phyloP scores from a whole-genome alignment of 2,888 invertebrate genomes.

The Platycheirus albimanus region DNA sequence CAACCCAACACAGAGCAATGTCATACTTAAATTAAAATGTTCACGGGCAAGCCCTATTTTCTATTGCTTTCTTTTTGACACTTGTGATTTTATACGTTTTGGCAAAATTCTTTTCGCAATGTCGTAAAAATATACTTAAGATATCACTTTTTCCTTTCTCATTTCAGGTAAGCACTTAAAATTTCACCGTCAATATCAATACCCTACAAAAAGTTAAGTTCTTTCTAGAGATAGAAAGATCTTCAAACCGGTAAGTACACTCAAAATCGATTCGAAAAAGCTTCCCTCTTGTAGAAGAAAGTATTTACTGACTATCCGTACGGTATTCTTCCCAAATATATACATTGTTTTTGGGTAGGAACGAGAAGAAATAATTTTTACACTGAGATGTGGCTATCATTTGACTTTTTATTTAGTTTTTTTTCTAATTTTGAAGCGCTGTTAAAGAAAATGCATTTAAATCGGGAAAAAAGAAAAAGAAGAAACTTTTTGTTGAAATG shows the following conservation, averaged over 20 bases:
- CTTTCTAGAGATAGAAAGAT: neutral
- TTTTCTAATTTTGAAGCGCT: slow-evolving; percentile 34
- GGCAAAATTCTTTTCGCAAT: slow-evolving; percentile 17
- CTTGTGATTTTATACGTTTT: slow-evolving; percentile 23
- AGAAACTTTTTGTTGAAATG: slow-evolving; percentile 23
- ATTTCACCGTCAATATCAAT: slow-evolving; percentile 50
- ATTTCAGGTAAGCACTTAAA: slow-evolving; percentile 60
- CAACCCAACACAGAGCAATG: too few species aligned
- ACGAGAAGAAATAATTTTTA: slow-evolving; percentile 21
- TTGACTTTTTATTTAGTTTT: slow-evolving; percentile 12
- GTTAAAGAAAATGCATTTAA: slow-evolving; percentile 57
- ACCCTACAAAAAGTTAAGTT: slow-evolving; percentile 15
- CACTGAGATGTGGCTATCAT: slow-evolving; percentile 11
- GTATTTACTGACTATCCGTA: slow-evolving; percentile 13
- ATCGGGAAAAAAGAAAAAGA: neutral
- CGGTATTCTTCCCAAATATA: slow-evolving; percentile 16
- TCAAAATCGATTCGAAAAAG: slow-evolving; percentile 58
- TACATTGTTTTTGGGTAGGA: slow-evolving; percentile 11
- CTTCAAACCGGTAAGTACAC: slow-evolving; percentile 59
- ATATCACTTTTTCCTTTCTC: slow-evolving; percentile 16
- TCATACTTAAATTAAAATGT: slow-evolving; percentile 1
- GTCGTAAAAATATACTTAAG: slow-evolving; percentile 5
- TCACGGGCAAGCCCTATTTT: neutral
- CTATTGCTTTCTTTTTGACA: neutral
- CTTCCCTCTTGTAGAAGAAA: slow-evolving; percentile 19